These are phyloP conservation scores for Stenodera caucasica DNA, from an alignment of 2,888 invertebrate genomes.

Conservation along the genomic window DNA sequence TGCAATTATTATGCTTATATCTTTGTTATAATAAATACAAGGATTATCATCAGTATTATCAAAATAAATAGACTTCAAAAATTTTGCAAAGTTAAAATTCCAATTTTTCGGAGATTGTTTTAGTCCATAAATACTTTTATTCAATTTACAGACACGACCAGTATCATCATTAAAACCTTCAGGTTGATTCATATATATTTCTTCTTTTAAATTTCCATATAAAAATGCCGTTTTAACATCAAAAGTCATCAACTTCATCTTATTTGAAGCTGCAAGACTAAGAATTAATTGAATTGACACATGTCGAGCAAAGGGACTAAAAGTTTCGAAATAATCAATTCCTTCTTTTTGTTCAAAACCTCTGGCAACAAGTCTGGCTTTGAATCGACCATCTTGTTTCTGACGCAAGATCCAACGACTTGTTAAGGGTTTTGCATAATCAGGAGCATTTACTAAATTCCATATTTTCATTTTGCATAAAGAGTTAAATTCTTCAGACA, in stretches of 20 bases:
- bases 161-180: slow-evolving; percentile 14
- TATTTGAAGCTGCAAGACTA: slow-evolving; percentile 33
- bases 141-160: slow-evolving; percentile 24
- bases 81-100: slow-evolving; percentile 36
- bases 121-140: slow-evolving; percentile 40
- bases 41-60: slow-evolving; percentile 39
- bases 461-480: slow-evolving; percentile 35
- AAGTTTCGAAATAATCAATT: slow-evolving; percentile 40
- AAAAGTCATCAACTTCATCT: slow-evolving; percentile 28
- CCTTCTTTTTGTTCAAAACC: slow-evolving; percentile 38
- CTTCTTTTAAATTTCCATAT: slow-evolving; percentile 9
- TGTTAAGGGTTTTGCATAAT: slow-evolving; percentile 31
- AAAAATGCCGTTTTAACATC: slow-evolving; percentile 30
- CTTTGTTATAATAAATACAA: slow-evolving; percentile 34
- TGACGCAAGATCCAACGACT: slow-evolving; percentile 36
- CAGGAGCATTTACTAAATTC: slow-evolving; percentile 32
- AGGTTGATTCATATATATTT: slow-evolving; percentile 12
- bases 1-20: slow-evolving; percentile 28
- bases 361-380: slow-evolving; percentile 1
- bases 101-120: slow-evolving; percentile 42
- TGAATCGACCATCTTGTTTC: slow-evolving; percentile 31
- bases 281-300: slow-evolving; percentile 34
- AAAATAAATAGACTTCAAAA: slow-evolving; percentile 31
- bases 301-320: slow-evolving; percentile 40
- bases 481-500: slow-evolving; percentile 29